Base-by-base conservation (phyloP, 2,888 invertebrate genomes). In the Dysmachus trigonus region DNA sequence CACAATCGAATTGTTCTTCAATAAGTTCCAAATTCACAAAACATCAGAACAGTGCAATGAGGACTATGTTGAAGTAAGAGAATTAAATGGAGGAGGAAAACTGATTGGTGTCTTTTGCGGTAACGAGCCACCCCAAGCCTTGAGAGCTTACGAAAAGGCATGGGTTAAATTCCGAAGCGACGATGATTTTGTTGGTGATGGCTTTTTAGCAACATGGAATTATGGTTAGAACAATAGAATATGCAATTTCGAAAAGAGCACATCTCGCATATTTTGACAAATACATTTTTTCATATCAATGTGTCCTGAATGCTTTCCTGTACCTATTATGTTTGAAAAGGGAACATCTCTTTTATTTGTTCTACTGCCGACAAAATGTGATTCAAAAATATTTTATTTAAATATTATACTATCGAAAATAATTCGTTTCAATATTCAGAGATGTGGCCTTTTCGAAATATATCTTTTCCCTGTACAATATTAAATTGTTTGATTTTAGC, bases 61-160 rank as follows among this genome's bases (percentile, higher is more conserved):
- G 73, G 98, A 98, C 91, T 98, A 96, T 90, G 91, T 98, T 30
- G 98, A 98, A 93, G 93, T 98, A 84, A 94, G 97, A 51, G 94
- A 95, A 92, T 90, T 92, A 3, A 92, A 93, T 88, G 93, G 93
- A 0, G 91, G 91, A 10, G 97, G 97, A 6, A 92, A 92, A 31
- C 89, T 98, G 7, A 88, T 97, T 15, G 95, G 95, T 1, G 93
- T 95, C 15, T 97, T 94, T 90, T 98, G 98, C 91, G 96, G 96
- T 13, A 93, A 92, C 72, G 91, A 93, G 4, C 89, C 93, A 15
- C 91, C 94, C 5, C 95, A 95, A 0, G 94, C 95, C 88, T 91
- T 95, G 0, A 94, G 95, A 0, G 92, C 93, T 0, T 93, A 91
- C 0, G 92, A 94, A 30, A 92, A 92, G 86, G 89, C 97, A 35